Evolutionary conservation across 2,888 invertebrate species (phyloP), one percentile per base, ranked within the genome.

Genomic region (Ormyrus rosae): DNA sequence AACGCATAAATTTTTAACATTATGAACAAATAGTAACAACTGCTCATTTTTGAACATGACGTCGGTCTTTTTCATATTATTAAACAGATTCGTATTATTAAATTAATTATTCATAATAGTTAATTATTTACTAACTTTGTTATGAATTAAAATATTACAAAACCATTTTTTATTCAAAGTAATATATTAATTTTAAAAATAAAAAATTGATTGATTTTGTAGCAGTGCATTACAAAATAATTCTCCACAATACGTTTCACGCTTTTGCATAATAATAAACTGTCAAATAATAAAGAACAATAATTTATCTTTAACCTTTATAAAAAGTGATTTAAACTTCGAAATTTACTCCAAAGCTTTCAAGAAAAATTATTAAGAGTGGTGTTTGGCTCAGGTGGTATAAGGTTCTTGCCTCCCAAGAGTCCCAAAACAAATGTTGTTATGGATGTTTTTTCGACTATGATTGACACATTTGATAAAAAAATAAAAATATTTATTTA

Each of bases 141-240:
- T 69, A 19, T 69, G 46, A 76, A 46, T n/a, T 61, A 60, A 51
- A 51, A 58, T 50, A n/a, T 51, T 51, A 50, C n/a, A 58, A 56
- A 65, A 51, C 53, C 0, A 68, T 55, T 19, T 48, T 64, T 61
- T 5, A n/a, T 45, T 46, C 13, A 10, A 10, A 61, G 19, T 70
- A 6, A 58, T 58, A 71, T 71, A 58, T 51, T 5, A 51, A 65
- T 56, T 9, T 50, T 64, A 64, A 77, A 63, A 55, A 9, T 51
- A 53, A 53, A 9, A 46, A 46, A 76, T 63, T 63, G 69, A 70
- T 48, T 77, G 69, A 77, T 77, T 77, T 65, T 71, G 58, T 77
- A 71, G 64, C 64, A 77, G 71, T 70, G 64, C 71, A 78, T 71
- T 53, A 72, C 9, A 53, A 65, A 61, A 55, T 46, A 45, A 46